These are phyloP conservation scores for Vulpes lagopus DNA, from an alignment of 2,113 vertebrate species.

Conservation along the genomic window DNA sequence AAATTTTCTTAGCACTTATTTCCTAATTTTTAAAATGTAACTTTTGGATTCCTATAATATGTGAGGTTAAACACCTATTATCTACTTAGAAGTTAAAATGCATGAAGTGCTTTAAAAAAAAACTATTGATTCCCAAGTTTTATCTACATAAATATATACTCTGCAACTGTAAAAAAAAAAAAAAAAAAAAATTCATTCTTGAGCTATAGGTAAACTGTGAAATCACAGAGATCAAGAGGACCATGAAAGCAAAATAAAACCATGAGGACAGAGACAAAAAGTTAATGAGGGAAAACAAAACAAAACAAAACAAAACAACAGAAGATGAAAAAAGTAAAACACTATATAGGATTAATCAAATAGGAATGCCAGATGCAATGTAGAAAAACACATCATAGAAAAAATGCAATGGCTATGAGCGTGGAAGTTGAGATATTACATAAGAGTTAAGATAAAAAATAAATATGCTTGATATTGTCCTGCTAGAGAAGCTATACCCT, in stretches of 20 bases:
- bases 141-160: background rate
- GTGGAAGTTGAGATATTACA: background rate
- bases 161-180: background rate
- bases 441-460: background rate
- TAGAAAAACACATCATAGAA: background rate
- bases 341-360: background rate
- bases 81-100: conserved; percentile 1
- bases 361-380: background rate
- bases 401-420: background rate
- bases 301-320: background rate
- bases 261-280: background rate
- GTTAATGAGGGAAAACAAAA: background rate
- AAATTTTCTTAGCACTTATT: background rate
- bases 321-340: conserved; percentile 20
- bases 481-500: background rate
- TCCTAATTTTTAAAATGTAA: conserved; percentile 14
- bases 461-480: background rate
- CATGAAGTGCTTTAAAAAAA: background rate
- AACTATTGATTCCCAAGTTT: background rate
- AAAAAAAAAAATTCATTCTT: background rate
- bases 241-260: conserved; percentile 12
- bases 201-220: background rate
- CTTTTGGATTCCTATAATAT: background rate
- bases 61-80: background rate
- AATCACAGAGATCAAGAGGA: background rate